A percentile compares a stretch with the other conserved stretches of the same genome.
phyloP scores from a whole-genome alignment of 92 coral and sea anemone genomes.

The Parazoanthus swiftii region DNA sequence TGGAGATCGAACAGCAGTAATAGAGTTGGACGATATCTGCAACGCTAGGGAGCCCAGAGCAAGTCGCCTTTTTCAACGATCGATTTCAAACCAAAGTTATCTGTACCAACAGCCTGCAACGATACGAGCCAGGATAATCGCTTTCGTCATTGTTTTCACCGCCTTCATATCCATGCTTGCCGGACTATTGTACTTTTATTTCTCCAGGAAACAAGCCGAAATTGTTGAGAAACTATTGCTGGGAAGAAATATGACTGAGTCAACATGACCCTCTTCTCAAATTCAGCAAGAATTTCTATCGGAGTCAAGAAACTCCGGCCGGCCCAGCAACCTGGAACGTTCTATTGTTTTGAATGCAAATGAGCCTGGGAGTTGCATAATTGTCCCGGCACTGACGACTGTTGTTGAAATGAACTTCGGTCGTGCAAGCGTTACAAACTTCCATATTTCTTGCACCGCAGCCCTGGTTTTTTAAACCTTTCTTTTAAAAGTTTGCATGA shows the following conservation, averaged over 20 bases:
- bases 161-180: slow-evolving; percentile 16
- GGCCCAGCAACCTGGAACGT: neutral
- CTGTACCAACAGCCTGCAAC: slow-evolving; percentile 8
- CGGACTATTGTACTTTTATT: slow-evolving; percentile 37
- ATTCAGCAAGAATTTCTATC: neutral
- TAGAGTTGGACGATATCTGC: neutral
- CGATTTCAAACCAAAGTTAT: neutral
- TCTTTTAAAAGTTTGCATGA: neutral
- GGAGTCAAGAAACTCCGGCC: neutral
- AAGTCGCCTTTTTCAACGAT: neutral
- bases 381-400: too few relatives aligned
- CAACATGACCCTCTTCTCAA: neutral
- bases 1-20: neutral
- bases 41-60: neutral
- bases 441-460: too few relatives aligned
- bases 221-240: neutral
- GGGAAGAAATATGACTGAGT: slow-evolving; percentile 7
- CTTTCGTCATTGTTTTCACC: slow-evolving; percentile 17
- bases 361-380: neutral
- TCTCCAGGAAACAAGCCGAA: slow-evolving; percentile 30
- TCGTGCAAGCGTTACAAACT: neutral
- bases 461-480: too few relatives aligned
- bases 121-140: slow-evolving; percentile 10
- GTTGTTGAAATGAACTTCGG: neutral
- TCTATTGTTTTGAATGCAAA: neutral